Evolutionary conservation across 2,797 vertebrate species (phyloP).

Genomic region (Onychomys arenicola): DNA sequence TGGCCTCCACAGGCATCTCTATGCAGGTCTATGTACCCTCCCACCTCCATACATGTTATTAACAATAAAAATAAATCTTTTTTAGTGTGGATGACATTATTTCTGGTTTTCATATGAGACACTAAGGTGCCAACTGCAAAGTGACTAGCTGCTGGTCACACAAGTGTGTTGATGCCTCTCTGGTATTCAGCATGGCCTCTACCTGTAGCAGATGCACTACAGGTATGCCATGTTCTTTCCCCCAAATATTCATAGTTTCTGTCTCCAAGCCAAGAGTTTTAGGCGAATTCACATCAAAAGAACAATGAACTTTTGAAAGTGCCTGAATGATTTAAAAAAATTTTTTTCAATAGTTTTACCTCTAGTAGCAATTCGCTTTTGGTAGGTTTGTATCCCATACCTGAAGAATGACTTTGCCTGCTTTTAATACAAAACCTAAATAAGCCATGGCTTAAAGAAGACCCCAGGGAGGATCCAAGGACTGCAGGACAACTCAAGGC

Average conservation of each 20-base stretch:
- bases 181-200: accelerated
- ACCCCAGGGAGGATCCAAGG: not conserved
- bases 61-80: not conserved
- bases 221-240: not conserved
- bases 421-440: constrained; percentile 19
- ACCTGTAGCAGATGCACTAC: not conserved
- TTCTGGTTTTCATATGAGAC: not conserved
- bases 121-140: not conserved
- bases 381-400: not conserved
- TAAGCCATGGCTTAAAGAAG: not conserved
- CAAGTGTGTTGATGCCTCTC: not conserved
- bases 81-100: not conserved
- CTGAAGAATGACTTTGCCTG: not conserved
- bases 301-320: constrained; percentile 11
- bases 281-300: not conserved
- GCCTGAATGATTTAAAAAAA: not conserved
- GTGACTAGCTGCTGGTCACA: not conserved
- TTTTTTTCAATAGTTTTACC: not conserved
- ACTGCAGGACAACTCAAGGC: not conserved
- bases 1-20: not conserved
- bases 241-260: not conserved
- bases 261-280: not conserved
- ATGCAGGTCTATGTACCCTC: not conserved
- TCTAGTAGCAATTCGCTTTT: not conserved
- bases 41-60: not conserved